phyloP scores from a whole-genome alignment of 2,797 vertebrate genomes.

The Harpagifer antarcticus region DNA sequence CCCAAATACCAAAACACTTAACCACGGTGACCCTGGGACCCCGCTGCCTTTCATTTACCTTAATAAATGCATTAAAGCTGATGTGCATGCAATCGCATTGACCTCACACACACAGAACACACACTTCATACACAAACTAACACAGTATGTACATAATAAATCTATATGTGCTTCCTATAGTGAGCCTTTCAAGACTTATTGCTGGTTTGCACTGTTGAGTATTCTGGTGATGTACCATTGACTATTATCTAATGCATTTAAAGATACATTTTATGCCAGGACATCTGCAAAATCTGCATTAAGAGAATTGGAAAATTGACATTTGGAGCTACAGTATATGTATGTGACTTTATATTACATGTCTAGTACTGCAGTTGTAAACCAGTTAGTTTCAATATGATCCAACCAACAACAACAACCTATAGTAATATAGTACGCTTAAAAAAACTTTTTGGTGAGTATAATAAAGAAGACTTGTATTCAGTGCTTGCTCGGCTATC shows the following conservation, averaged over 20 bases:
- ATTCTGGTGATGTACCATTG: background rate
- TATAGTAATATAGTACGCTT: too few species aligned
- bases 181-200: background rate
- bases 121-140: constrained; percentile 20
- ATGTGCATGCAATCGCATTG: constrained; percentile 8
- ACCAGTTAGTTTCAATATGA: background rate
- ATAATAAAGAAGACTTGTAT: too few species aligned
- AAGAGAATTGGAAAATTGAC: background rate
- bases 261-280: background rate
- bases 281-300: background rate
- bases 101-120: constrained; percentile 22
- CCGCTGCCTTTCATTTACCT: constrained; percentile 35
- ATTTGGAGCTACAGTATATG: background rate
- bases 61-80: constrained; percentile 49
- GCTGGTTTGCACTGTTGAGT: background rate
- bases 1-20: constrained; percentile 64
- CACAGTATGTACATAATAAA: constrained; percentile 4
- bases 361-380: too few species aligned
- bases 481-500: too few species aligned
- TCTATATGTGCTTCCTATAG: background rate
- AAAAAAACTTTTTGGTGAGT: too few species aligned
- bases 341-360: background rate
- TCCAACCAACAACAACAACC: too few species aligned
- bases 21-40: constrained; percentile 52
- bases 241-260: background rate